phyloP scores from a whole-genome alignment of 2,888 invertebrate genomes.

The Fragum sueziense region DNA sequence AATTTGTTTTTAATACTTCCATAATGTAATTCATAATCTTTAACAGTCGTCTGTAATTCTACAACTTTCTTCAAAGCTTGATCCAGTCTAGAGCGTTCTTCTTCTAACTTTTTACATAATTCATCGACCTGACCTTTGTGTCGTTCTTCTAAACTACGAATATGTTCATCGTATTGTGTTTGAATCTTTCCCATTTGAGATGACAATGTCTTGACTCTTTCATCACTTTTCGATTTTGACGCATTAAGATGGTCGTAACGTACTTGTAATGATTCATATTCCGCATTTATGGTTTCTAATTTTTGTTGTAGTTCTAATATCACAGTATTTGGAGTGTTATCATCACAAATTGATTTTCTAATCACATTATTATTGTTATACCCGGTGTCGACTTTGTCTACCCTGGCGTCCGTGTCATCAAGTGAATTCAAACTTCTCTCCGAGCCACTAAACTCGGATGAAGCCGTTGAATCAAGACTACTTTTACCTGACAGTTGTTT shows the following conservation, averaged over 20 bases:
- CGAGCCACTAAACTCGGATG: conserved; percentile 46
- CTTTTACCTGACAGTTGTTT: conserved; percentile 14
- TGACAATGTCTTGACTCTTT: conserved; percentile 59
- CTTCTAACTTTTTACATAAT: conserved; percentile 66
- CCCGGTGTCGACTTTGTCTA: not conserved
- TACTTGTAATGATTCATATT: conserved; percentile 36
- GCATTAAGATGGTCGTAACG: conserved; percentile 46
- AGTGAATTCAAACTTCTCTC: conserved; percentile 24
- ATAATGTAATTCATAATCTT: conserved; percentile 72
- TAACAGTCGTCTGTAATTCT: conserved; percentile 70
- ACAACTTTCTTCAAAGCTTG: conserved; percentile 73
- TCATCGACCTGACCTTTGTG: conserved; percentile 63
- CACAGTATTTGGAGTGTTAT: conserved; percentile 32
- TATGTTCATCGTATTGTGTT: conserved; percentile 67
- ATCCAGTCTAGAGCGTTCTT: conserved; percentile 69
- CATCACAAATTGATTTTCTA: conserved; percentile 10
- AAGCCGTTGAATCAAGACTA: conserved; percentile 35
- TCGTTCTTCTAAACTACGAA: conserved; percentile 65
- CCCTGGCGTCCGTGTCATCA: not conserved
- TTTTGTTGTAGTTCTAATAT: conserved; percentile 55
- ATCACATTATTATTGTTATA: not conserved
- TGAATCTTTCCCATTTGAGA: conserved; percentile 63
- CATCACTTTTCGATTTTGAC: conserved; percentile 57
- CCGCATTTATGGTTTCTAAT: conserved; percentile 57
- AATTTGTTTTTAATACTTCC: conserved; percentile 58